A percentile compares a stretch with the other conserved stretches of the same genome.
Evolutionary conservation across 2,113 vertebrate genomes (phyloP).

Genomic region (Cryptomyrus ogoouensis): DNA sequence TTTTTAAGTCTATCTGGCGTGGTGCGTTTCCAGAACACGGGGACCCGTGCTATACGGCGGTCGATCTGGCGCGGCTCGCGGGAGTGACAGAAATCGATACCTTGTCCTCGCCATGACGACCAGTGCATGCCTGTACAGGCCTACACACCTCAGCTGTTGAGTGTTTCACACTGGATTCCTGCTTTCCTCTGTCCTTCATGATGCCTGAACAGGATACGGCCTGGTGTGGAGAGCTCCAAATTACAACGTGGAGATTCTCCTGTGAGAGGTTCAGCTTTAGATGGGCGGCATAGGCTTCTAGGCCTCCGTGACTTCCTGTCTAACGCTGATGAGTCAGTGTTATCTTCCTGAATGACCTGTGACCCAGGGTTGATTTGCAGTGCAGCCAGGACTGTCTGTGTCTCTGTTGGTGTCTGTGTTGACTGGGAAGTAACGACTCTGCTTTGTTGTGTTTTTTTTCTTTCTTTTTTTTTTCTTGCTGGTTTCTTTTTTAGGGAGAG

Average conservation of each 20-base stretch:
- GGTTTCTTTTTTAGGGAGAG: slow-evolving; percentile 65
- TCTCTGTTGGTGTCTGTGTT: not conserved
- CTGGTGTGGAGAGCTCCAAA: not conserved
- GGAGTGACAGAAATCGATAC: not conserved
- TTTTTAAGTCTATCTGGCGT: not conserved
- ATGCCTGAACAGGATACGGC: not conserved
- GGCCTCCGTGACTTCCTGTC: not conserved
- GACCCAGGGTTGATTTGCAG: not conserved
- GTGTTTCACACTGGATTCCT: not conserved
- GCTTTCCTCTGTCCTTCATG: not conserved
- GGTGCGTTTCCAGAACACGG: not conserved
- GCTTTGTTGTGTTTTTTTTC: slow-evolving; percentile 18
- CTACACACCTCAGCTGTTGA: not conserved
- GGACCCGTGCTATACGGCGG: not conserved
- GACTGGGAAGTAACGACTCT: not conserved
- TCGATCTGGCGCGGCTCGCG: not conserved
- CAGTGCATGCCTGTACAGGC: too few species aligned
- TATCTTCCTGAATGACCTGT: not conserved
- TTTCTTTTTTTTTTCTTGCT: slow-evolving; percentile 22
- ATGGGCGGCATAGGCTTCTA: not conserved
- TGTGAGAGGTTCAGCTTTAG: not conserved
- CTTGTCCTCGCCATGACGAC: not conserved
- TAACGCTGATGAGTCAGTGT: not conserved
- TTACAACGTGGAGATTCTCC: not conserved
- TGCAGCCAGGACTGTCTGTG: not conserved